Base-by-base conservation (phyloP, 2,888 invertebrate species). In the Resseliella maxima region DNA sequence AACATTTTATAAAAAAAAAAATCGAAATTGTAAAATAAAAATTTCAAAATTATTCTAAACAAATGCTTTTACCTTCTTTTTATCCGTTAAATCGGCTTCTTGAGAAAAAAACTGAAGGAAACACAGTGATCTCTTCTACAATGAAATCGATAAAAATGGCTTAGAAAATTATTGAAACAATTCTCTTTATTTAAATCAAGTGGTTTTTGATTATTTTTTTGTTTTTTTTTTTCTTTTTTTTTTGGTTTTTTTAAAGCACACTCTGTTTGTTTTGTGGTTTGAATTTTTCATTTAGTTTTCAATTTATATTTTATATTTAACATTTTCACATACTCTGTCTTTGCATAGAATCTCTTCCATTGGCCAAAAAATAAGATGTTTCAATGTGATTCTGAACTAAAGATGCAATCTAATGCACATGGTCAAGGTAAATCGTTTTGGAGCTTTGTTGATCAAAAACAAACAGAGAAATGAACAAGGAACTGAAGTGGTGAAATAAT, bases 141-240 rank as follows among this genome's bases (percentile, higher is more conserved):
- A n/a, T n/a, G n/a, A n/a, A n/a, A n/a, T 24, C n/a, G 12, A 59
- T 24, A 24, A 59, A 59, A 59, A 24, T 59, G 59, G 18, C 50
- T 12, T 8, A 12, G 12, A 59, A 6, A 59, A 24, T 59, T 59
- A 59, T 59, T 59, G 59, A 72, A 72, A 72, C 72, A 72, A 72
- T 72, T 72, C 72, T 72, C 72, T 72, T 72, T 72, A 72, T 72
- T n/a, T 72, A 59, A 50, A 50, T 50, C 50, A 21, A 21, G 27
- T 35, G 35, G 72, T 72, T 72, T 72, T 31, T 5, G 31, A 72
- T 24, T 59, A 12, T n/a, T 59, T 59, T 5, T 41, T 41, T 41
- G 6, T 21, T 50, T 6, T 50, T 50, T 50, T 50, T 50, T 50
- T 2, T 50, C 18, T 50, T 50, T 21, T 72, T 1, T 35, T 72